These are phyloP conservation scores for Darevskia nairensis DNA, from an alignment of 2,797 vertebrate species.

Conservation along the genomic window DNA sequence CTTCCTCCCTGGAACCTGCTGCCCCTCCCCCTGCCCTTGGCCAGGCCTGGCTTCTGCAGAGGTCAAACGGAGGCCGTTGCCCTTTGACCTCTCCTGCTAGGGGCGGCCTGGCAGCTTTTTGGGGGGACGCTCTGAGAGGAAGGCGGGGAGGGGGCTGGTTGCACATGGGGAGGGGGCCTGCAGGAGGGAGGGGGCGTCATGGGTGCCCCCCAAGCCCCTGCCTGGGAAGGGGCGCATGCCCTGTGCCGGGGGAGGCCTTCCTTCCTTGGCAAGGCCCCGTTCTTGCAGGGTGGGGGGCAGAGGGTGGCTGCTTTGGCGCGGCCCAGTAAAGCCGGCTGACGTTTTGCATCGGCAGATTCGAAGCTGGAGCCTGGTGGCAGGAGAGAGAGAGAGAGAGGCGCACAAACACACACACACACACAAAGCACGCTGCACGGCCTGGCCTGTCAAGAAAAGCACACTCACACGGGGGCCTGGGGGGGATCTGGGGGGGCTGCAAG, in stretches of 20 bases:
- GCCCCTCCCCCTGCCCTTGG: too few relatives aligned
- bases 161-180: too few relatives aligned
- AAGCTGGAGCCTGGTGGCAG: background rate
- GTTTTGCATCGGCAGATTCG: slow-evolving; percentile 26
- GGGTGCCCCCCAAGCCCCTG: background rate
- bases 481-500: background rate
- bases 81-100: background rate
- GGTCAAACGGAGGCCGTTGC: background rate
- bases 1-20: background rate
- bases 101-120: background rate
- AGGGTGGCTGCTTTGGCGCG: too few relatives aligned
- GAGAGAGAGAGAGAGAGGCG: too few relatives aligned
- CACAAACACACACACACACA: background rate
- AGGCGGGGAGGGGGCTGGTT: too few relatives aligned
- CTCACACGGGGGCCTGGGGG: background rate
- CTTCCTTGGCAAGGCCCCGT: background rate
- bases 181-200: accelerated
- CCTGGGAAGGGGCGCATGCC: background rate
- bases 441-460: background rate
- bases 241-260: too few relatives aligned
- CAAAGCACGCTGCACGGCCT: background rate
- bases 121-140: background rate
- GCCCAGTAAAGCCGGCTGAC: background rate
- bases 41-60: too few relatives aligned
- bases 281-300: background rate